These are phyloP conservation scores for Bovichtus variegatus DNA, from an alignment of 2,797 vertebrate genomes.

Conservation along the genomic window DNA sequence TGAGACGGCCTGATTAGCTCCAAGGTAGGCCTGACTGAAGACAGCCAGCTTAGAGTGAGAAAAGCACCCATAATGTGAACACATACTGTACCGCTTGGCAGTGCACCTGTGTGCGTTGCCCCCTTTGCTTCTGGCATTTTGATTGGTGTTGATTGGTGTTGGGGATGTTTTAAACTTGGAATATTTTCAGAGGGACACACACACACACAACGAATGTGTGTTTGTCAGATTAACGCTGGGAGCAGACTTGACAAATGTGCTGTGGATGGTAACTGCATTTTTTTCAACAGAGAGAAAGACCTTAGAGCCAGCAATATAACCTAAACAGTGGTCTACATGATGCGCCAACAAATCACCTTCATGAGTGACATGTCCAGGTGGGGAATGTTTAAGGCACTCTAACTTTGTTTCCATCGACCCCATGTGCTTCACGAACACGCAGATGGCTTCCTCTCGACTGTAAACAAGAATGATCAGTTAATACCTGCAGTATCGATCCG, in stretches of 20 bases:
- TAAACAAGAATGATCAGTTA: constrained; percentile 77
- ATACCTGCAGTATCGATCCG: constrained; percentile 72
- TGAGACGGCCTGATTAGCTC: constrained; percentile 83
- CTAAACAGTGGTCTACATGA: constrained; percentile 23
- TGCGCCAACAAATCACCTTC: constrained; percentile 36
- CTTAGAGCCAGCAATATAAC: constrained; percentile 20
- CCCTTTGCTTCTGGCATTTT: constrained; percentile 45
- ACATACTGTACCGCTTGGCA: constrained; percentile 25
- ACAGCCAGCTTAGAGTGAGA: constrained; percentile 67
- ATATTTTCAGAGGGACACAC: constrained; percentile 10
- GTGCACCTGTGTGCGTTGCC: constrained; percentile 42
- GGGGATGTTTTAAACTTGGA: constrained; percentile 38
- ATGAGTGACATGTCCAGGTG: constrained; percentile 58
- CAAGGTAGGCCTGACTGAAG: constrained; percentile 79
- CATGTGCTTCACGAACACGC: constrained; percentile 57
- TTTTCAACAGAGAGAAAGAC: constrained; percentile 21
- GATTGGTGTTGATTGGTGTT: constrained; percentile 53
- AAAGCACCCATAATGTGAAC: constrained; percentile 57
- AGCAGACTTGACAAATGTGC: constrained; percentile 44
- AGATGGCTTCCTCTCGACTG: constrained; percentile 65
- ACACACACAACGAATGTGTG: constrained; percentile 30
- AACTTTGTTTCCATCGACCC: constrained; percentile 78
- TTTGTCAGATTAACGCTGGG: constrained; percentile 24
- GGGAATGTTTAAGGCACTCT: constrained; percentile 61
- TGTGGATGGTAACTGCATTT: constrained; percentile 30